Percentiles rank a stretch among this genome's conserved stretches.
phyloP scores from a whole-genome alignment of 2,888 invertebrate species.

The Sipha maydis region DNA sequence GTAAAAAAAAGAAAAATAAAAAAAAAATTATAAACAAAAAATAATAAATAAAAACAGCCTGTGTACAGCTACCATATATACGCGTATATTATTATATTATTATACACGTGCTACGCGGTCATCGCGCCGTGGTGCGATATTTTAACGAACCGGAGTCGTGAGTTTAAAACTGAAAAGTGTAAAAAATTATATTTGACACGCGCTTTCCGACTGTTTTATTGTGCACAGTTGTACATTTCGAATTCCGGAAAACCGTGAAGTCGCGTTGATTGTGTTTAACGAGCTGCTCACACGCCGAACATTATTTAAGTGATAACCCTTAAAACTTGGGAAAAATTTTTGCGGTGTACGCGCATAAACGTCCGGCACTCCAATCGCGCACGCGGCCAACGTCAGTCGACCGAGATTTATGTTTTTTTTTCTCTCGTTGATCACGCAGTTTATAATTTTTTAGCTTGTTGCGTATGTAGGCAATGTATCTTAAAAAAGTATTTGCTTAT shows the following conservation, averaged over 20 bases:
- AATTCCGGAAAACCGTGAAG: conserved; percentile 55
- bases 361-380: conserved; percentile 31
- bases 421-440: background rate
- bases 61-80: background rate
- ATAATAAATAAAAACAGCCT: background rate
- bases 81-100: background rate
- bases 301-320: background rate
- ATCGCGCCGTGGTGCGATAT: background rate
- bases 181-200: conserved; percentile 45
- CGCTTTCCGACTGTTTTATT: background rate
- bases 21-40: too few relatives aligned
- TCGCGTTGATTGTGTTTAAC: conserved; percentile 60
- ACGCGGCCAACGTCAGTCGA: background rate
- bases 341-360: conserved; percentile 7
- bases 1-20: too few relatives aligned
- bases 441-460: background rate
- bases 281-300: conserved; percentile 29
- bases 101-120: background rate
- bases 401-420: conserved; percentile 23
- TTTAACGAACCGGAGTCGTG: conserved; percentile 46
- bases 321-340: background rate
- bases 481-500: background rate
- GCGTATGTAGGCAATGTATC: background rate
- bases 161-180: conserved; percentile 51
- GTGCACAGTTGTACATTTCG: background rate